Base-by-base conservation (phyloP, 2,797 vertebrate species). In the Tenualosa thibaudeaui region DNA sequence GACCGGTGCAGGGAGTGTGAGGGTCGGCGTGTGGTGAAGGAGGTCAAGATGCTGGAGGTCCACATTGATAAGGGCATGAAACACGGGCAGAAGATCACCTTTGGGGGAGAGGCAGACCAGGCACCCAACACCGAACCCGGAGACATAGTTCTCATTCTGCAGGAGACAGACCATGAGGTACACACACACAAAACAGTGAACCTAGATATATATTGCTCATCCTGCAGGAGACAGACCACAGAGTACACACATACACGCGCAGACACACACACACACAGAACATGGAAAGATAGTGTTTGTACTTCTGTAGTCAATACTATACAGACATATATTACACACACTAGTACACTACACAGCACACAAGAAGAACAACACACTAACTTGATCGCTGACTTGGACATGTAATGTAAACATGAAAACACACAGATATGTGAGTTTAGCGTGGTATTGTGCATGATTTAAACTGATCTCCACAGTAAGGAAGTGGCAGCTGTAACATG, bases 51-150 rank as follows among this genome's bases (percentile, higher is more conserved):
- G 88, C 94, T 99, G 91, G 98, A 99, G 93, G 98, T 99, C 86
- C 98, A 99, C 19, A 97, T 99, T 91, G 98, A 99, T 93, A 99
- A 99, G 95, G 98, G 98, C 91, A 99, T 99, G 98, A 98, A 93
- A 89, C 98, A 99, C 37, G 98, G 98, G 40, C 98, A 99, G 88
- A 97, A 97, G 93, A 99, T 99, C 93, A 98, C 97, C 3, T 99
- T 99, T 91, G 96, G 96, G 68, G 98, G 98, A 88, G 98, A 99
- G 93, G 98, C 98, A 60, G 98, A 99, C 94, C 98, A 99, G 90
- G 97, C 98, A 51, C 98, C 98, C 6, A 97, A 97, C 19, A 95
- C 98, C 15, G 98, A 99, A 90, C 98, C 98, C 17, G 98, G 98
- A 3, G 98, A 99, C 88, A 99, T 99, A 82, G 97, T 99, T 83